Evolutionary conservation across 2,113 vertebrate genomes (phyloP), one percentile per base, ranked within the genome.

Genomic region (Deroptyus accipitrinus): DNA sequence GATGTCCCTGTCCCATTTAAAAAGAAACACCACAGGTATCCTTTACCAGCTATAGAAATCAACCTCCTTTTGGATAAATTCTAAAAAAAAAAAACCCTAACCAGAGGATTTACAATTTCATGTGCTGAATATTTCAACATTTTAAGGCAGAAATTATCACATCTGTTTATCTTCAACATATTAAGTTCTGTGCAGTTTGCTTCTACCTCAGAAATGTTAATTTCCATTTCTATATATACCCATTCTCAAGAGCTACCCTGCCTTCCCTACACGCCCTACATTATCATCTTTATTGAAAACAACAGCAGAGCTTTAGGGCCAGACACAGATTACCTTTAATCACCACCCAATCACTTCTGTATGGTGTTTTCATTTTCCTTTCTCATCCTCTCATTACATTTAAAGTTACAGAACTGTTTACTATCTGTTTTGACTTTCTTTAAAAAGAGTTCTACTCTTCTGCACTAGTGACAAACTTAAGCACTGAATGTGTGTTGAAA

Each of bases 181-280:
- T 23, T 76, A 91, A 82, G 23, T 67, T 91, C 62, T 69, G 31
- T 30, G 22, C 12, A 0, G 10, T 83, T 73, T 82, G 44, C 54
- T 82, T 94, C 74, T n/a, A 79, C 66, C 37, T 90, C 62, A 89
- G 70, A 92, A 96, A 94, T 37, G 4, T 44, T 79, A 63, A 85
- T 95, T 94, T 89, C 54, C 33, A 28, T 44, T 69, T 89, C 81
- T 83, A 59, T 69, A 89, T 52, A 76, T 79, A 89, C 39, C 31
- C 30, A 64, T 82, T 89, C 77, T 70, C 63, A 79, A 79, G 81
- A 92, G 84, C n/a, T 83, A 92, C 39, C 39, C 35, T 87, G 70
- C 49, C 44, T 87, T 87, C 31, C 77, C 27, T 72, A 78, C 33
- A 82, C 3, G 1, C 30, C 44, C 80, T 94, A 62, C 62, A 73